Evolutionary conservation across 2,888 invertebrate species (phyloP).

Genomic region (Pharmacophagus antenor): DNA sequence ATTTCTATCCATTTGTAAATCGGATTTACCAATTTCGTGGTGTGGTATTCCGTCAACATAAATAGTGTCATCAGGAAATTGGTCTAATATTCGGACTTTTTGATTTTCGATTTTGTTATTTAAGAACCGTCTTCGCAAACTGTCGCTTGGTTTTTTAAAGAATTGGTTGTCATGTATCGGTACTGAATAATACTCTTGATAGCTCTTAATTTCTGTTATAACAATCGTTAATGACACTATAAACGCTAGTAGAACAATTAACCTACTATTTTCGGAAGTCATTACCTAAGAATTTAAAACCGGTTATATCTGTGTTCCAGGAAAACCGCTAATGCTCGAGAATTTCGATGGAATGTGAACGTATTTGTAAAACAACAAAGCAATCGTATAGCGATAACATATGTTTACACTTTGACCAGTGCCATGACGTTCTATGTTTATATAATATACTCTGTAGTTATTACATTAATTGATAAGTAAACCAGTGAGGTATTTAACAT

Average conservation of each 20-base stretch:
- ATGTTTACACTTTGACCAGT: conserved; percentile 21
- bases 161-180: conserved; percentile 25
- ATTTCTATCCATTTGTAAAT: conserved; percentile 32
- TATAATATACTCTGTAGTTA: not conserved
- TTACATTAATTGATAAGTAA: too few relatives aligned
- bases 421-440: conserved; percentile 5
- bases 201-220: not conserved
- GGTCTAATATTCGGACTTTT: conserved; percentile 33
- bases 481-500: too few relatives aligned
- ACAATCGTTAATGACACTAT: conserved; percentile 4
- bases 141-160: conserved; percentile 18
- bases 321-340: conserved; percentile 15
- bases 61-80: conserved; percentile 39
- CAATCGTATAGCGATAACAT: conserved; percentile 23
- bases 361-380: conserved; percentile 24
- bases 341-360: conserved; percentile 10
- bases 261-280: conserved; percentile 9
- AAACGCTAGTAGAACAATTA: not conserved
- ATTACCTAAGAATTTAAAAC: conserved; percentile 14
- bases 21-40: conserved; percentile 34
- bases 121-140: conserved; percentile 39
- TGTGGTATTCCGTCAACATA: conserved; percentile 47
- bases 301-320: conserved; percentile 2
- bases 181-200: conserved; percentile 18
- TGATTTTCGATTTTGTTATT: conserved; percentile 36